Base-by-base conservation (phyloP, 2,797 vertebrate species). In the Acanthopagrus latus region DNA sequence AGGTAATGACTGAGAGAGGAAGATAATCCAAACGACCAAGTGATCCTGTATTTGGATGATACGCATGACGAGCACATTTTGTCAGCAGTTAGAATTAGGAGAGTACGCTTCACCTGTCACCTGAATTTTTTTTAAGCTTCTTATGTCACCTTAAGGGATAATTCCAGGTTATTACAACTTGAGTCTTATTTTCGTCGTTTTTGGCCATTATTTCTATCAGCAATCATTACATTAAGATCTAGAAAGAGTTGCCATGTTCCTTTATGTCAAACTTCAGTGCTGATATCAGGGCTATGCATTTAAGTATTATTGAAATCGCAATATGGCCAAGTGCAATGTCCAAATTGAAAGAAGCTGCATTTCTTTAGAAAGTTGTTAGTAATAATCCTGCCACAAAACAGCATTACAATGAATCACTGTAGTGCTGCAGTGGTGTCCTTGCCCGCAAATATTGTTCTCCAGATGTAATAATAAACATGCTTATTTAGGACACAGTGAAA, bases 21-120 rank as follows among this genome's bases (percentile, higher is more conserved):
- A 74, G 64, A 72, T 87, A 86, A 90, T 89, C 84, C 78, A 58
- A 38, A 74, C 56, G 80, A 68, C 76, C 27, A 81, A 80, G 82
- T 74, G 59, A 90, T 87, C 86, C 80, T 41, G 51, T 68, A 70
- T 69, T 75, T 67, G 71, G 44, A 78, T 82, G 76, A 85, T 60
- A 77, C 2, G 81, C 66, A 10, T 86, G 82, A 82, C 64, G 11
- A 44, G 52, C 56, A 65, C 50, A 67, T 88, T 87, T 80, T 1
- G 1, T 64, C 64, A 63, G 57, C 25, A 11, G 47, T 55, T 58
- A 54, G 58, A 56, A 71, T 77, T 55, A 81, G 21, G 27, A 65
- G 14, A 23, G n/a, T 21, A n/a, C 11, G 71, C 41, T 81, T 73
- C 60, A 87, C 71, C 78, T 83, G 80, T 76, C 76, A 90, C 79